Evolutionary conservation across 2,113 vertebrate species (phyloP), one percentile per base, ranked within the genome.

Genomic region (Chionodraco myersi): DNA sequence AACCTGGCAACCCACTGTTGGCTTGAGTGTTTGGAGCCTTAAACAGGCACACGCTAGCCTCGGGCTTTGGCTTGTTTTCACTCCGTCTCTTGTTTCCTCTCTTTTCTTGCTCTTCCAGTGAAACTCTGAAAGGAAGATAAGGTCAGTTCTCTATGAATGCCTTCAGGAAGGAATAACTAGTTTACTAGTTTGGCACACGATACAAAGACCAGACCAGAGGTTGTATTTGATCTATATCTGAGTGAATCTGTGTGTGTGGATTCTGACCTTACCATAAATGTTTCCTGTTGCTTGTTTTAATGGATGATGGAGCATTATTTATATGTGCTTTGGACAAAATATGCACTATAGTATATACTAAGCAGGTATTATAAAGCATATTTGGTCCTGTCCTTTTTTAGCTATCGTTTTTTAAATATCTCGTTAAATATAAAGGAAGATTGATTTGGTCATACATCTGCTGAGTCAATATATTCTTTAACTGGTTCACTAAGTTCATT

Each of bases 401-500:
- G n/a, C 30, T 62, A 10, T 60, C 41, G 56, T 45, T 77, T 57
- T 51, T 69, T 4, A 41, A 57, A 84, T 54, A 23, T 21, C 4
- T 45, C 10, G 2, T 12, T n/a, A 41, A 51, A 56, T 41, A 10
- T 23, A 59, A n/a, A 16, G 23, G 10, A 54, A 16, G 10, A 21
- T 56, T 2, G 57, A 18, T 49, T 48, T 51, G 1, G 30, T 44
- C 18, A 41, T 36, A 26, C 4, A 9, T 61, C 26, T 57, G 45
- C 53, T 2, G 45, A 15, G 41, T 34, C 2, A 54, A 30, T 21
- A 18, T 64, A 18, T 52, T 49, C 67, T 34, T 56, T 23, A 52
- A 18, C 54, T 8, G 48, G 86, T 91, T 91, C 81, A 82, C 26
- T 15, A 51, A 79, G 87, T 90, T 92, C 77, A 82, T 52, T 80